These are phyloP conservation scores for Enteromius viviparus DNA, from an alignment of 2,797 vertebrate species.

Conservation along the genomic window DNA sequence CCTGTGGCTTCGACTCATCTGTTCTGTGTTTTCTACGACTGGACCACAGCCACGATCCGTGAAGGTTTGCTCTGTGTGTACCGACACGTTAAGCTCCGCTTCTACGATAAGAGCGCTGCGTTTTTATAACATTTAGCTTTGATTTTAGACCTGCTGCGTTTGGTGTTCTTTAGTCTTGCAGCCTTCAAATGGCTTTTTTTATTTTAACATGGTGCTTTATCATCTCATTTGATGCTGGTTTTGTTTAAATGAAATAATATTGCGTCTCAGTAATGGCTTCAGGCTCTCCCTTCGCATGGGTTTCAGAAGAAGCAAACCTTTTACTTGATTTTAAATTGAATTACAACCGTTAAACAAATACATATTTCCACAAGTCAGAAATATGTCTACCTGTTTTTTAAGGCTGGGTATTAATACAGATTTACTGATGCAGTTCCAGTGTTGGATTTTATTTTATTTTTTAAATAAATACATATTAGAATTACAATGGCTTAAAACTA, in stretches of 20 bases:
- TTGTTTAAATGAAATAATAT: not conserved
- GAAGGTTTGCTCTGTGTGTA: conserved; percentile 43
- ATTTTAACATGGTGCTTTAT: conserved; percentile 10
- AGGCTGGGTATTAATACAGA: not conserved
- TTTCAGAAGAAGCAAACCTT: conserved; percentile 23
- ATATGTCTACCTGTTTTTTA: not conserved
- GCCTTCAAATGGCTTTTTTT: not conserved
- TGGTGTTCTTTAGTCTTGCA: not conserved
- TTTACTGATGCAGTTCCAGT: not conserved
- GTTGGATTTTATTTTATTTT: not conserved
- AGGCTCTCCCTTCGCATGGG: not conserved
- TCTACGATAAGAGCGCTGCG: conserved; percentile 11
- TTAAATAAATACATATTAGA: not conserved
- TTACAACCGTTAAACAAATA: not conserved
- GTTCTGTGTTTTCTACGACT: conserved; percentile 51
- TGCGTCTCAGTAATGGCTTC: not conserved
- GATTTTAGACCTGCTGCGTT: conserved; percentile 13
- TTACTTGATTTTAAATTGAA: conserved; percentile 12
- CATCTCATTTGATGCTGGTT: not conserved
- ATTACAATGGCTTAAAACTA: too few species aligned
- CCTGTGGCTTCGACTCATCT: conserved; percentile 55
- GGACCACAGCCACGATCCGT: conserved; percentile 54
- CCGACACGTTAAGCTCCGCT: conserved; percentile 29
- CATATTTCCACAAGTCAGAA: not conserved
- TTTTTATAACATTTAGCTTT: conserved; percentile 21